phyloP scores from a whole-genome alignment of 2,797 vertebrate species.

The Decapterus maruadsi region DNA sequence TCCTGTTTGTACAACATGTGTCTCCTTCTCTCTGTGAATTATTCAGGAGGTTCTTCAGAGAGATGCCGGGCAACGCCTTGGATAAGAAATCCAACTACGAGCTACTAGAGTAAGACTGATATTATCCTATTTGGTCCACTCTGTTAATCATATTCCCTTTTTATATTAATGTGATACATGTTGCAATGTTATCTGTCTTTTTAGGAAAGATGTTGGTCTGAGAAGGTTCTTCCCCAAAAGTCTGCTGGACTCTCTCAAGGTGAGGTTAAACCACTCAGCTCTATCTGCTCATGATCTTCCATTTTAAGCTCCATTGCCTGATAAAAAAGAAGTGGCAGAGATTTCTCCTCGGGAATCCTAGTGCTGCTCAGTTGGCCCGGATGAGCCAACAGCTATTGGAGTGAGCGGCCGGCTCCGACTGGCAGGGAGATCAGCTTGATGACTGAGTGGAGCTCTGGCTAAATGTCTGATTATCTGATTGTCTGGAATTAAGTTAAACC shows the following conservation, averaged over 20 bases:
- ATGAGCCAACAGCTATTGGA: conserved; percentile 40
- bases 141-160: neutral
- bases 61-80: conserved; percentile 97
- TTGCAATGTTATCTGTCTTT: conserved; percentile 24
- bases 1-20: neutral
- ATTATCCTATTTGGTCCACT: neutral
- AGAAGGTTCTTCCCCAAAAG: conserved; percentile 98
- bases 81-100: conserved; percentile 99
- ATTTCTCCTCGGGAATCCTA: conserved; percentile 1
- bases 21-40: conserved; percentile 38
- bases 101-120: conserved; percentile 93
- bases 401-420: neutral
- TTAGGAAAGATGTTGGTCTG: conserved; percentile 97
- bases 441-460: conserved; percentile 51
- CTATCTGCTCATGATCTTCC: neutral
- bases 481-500: conserved; percentile 55
- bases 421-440: conserved; percentile 35
- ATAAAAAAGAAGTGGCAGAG: conserved; percentile 1
- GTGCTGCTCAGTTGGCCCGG: neutral
- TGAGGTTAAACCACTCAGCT: conserved; percentile 64
- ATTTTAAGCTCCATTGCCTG: neutral
- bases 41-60: conserved; percentile 95
- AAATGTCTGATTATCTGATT: conserved; percentile 65
- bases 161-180: neutral
- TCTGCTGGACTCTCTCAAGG: conserved; percentile 98